Evolutionary conservation across 2,888 invertebrate genomes (phyloP).

Genomic region (Orchesellides sinensis): DNA sequence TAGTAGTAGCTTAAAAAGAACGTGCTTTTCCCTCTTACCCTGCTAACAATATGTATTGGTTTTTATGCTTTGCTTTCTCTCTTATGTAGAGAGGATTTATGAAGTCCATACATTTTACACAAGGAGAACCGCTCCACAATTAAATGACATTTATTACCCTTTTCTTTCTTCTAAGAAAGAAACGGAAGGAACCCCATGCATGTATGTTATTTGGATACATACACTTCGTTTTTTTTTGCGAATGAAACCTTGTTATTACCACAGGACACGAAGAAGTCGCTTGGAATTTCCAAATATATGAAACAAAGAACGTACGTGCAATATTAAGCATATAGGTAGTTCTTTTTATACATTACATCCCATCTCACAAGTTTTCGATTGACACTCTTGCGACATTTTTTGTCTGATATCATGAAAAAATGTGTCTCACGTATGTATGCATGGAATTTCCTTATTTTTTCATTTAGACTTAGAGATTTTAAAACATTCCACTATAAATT

Average conservation of each 20-base stretch:
- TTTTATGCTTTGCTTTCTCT: neutral
- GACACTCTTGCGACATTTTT: neutral
- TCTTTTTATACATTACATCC: too few species aligned
- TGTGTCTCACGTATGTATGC: neutral
- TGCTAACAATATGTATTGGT: conserved; percentile 59
- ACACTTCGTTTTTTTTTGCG: neutral
- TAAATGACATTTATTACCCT: conserved; percentile 75
- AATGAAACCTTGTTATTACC: too few species aligned
- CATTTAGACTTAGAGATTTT: too few species aligned
- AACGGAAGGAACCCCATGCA: neutral
- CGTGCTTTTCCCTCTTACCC: too few species aligned
- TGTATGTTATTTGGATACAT: neutral
- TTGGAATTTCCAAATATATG: too few species aligned
- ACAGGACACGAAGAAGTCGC: too few species aligned
- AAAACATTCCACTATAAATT: too few species aligned
- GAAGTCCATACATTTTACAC: conserved; percentile 73
- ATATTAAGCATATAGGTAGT: conserved; percentile 1
- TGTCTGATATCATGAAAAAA: too few species aligned
- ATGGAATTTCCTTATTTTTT: too few species aligned
- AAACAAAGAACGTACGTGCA: neutral
- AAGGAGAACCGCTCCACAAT: conserved; percentile 67
- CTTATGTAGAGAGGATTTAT: conserved; percentile 68
- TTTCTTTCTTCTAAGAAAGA: conserved; percentile 34
- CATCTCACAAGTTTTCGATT: conserved; percentile 28
- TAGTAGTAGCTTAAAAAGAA: conserved; percentile 28